These are phyloP conservation scores for Perizoma flavofasciatum DNA, from an alignment of 2,888 invertebrate species.

Conservation along the genomic window DNA sequence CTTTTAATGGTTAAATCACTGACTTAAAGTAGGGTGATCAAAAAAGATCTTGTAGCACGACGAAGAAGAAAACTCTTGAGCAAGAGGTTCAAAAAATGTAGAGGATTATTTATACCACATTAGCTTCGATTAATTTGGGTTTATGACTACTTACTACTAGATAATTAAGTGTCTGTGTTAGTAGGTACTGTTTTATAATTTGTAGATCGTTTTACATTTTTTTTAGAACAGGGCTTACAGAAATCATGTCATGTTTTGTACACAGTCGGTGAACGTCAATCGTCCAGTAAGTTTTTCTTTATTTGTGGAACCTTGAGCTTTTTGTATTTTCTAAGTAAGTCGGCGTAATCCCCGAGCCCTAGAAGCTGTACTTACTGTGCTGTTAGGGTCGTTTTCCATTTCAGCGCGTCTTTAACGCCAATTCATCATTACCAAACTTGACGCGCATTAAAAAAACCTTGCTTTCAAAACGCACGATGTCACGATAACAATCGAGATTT, in stretches of 20 bases:
- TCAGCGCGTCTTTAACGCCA: constrained; percentile 70
- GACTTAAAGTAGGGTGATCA: too few species aligned
- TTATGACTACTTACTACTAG: too few species aligned
- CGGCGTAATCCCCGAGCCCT: not conserved
- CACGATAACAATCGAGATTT: constrained; percentile 80
- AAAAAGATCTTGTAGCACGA: too few species aligned
- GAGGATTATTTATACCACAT: too few species aligned
- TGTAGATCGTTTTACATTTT: too few species aligned
- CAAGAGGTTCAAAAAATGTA: too few species aligned
- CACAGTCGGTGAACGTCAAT: constrained; percentile 10
- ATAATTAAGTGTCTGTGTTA: too few species aligned
- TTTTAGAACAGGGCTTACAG: too few species aligned
- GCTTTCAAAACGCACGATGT: constrained; percentile 58
- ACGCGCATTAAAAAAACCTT: constrained; percentile 69
- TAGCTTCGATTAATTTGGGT: too few species aligned
- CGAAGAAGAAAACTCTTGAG: too few species aligned
- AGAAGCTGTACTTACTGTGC: constrained; percentile 72
- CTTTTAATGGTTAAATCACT: too few species aligned
- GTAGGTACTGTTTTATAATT: too few species aligned
- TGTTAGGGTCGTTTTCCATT: constrained; percentile 82
- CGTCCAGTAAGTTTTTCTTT: constrained; percentile 2
- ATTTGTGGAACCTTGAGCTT: not conserved
- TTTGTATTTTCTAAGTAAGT: not conserved
- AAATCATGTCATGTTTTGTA: constrained; percentile 3
- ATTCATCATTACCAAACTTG: constrained; percentile 74